Conservation (phyloP, 2,888 invertebrate species). For the Aspidiotus destructor region DNA sequence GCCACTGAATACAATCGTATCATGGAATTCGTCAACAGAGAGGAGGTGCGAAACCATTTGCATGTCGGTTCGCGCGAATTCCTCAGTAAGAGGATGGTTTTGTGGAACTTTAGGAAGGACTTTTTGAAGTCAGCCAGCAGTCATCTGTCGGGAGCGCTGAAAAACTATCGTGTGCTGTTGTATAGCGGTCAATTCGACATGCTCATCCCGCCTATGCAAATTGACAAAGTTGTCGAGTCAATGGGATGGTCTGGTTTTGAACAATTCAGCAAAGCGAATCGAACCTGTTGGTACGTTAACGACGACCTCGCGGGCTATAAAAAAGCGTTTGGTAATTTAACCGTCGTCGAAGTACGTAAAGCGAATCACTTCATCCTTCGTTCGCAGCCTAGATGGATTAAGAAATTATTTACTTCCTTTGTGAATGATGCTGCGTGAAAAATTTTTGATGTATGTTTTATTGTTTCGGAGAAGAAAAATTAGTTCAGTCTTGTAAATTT, state of each 20-base stretch:
- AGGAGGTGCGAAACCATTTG: constrained; percentile 46
- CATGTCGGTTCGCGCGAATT: constrained; percentile 76
- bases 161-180: constrained; percentile 61
- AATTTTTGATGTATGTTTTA: too few species aligned
- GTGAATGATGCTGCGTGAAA: too few species aligned
- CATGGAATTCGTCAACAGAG: constrained; percentile 35
- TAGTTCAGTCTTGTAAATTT: too few species aligned
- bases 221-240: constrained; percentile 63
- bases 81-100: constrained; percentile 53
- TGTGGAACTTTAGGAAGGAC: constrained; percentile 60
- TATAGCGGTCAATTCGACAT: constrained; percentile 89
- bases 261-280: constrained; percentile 55
- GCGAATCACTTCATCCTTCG: constrained; percentile 75
- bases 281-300: constrained; percentile 57
- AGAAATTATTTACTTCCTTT: too few species aligned
- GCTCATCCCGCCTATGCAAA: constrained; percentile 78
- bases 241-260: constrained; percentile 58
- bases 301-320: constrained; percentile 63
- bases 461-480: too few species aligned
- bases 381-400: constrained; percentile 55
- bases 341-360: constrained; percentile 62
- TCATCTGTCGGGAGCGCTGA: constrained; percentile 58
- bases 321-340: constrained; percentile 59
- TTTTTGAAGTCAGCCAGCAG: constrained; percentile 70
- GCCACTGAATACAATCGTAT: constrained; percentile 39